phyloP scores from a whole-genome alignment of 2,113 vertebrate genomes.

The Clarias magur region DNA sequence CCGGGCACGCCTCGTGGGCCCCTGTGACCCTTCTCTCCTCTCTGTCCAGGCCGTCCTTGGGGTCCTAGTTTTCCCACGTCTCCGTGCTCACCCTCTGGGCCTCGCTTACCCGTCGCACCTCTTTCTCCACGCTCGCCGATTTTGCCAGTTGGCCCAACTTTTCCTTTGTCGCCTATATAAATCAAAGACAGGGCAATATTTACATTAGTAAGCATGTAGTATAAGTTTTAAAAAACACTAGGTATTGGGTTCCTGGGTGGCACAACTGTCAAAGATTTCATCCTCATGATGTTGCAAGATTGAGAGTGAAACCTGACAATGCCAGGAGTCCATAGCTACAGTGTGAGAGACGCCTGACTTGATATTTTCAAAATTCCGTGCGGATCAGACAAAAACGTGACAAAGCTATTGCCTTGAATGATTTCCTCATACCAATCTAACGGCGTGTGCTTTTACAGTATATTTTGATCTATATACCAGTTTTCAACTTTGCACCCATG shows the following conservation, averaged over 20 bases:
- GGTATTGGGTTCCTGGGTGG: not conserved
- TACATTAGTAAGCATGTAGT: too few relatives aligned
- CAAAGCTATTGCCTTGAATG: too few relatives aligned
- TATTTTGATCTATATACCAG: not conserved
- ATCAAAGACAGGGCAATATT: not conserved
- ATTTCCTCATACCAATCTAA: not conserved
- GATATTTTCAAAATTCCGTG: not conserved
- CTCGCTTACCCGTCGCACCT: conserved; percentile 87
- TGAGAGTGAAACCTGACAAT: not conserved
- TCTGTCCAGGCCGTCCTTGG: conserved; percentile 76
- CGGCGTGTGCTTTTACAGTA: not conserved
- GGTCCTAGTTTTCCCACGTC: conserved; percentile 78
- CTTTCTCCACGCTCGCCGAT: conserved; percentile 87
- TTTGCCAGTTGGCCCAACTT: conserved; percentile 83
- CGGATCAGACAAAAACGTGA: too few relatives aligned
- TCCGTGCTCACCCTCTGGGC: conserved; percentile 79
- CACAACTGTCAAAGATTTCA: not conserved
- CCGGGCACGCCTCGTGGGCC: conserved; percentile 82
- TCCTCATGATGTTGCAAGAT: not conserved
- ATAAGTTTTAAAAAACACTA: not conserved
- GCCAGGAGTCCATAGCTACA: not conserved
- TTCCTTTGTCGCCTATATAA: conserved; percentile 86
- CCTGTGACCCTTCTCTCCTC: conserved; percentile 83
- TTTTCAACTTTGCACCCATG: not conserved
- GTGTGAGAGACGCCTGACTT: not conserved